Conservation (phyloP, 2,113 vertebrate genomes). For the Eublepharis macularius region DNA sequence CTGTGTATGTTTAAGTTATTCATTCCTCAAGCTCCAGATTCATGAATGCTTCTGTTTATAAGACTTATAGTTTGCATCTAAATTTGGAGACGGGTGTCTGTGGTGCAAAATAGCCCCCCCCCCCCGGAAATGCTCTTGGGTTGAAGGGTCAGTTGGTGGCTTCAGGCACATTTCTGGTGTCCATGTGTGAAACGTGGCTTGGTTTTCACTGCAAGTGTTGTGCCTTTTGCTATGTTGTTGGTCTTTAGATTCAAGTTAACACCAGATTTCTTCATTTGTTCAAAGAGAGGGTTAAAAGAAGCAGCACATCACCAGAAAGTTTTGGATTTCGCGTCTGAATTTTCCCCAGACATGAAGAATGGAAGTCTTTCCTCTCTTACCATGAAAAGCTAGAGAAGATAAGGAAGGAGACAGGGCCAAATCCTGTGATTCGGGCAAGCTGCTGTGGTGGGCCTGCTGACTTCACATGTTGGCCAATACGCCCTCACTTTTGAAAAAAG, state of each 20-base stretch:
- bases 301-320: not conserved
- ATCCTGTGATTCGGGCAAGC: not conserved
- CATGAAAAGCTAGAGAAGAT: constrained; percentile 11
- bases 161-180: not conserved
- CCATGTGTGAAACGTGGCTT: not conserved
- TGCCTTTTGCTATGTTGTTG: constrained; percentile 42
- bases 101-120: not conserved
- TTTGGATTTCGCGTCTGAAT: constrained; percentile 60
- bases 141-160: constrained; percentile 28
- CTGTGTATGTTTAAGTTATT: not conserved
- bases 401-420: constrained; percentile 15
- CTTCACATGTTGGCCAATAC: not conserved
- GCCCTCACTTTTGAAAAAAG: not conserved
- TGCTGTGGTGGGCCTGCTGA: not conserved
- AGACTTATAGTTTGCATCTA: not conserved
- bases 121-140: constrained; percentile 3
- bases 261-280: constrained; percentile 3
- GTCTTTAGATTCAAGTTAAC: constrained; percentile 42
- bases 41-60: not conserved
- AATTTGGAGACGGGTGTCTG: not conserved
- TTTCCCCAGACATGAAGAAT: constrained; percentile 47
- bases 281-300: not conserved
- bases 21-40: not conserved
- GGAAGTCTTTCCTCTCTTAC: constrained; percentile 21
- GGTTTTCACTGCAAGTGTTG: constrained; percentile 28